These are phyloP conservation scores for Limnodromus scolopaceus DNA, from an alignment of 2,797 vertebrate species.

Conservation along the genomic window DNA sequence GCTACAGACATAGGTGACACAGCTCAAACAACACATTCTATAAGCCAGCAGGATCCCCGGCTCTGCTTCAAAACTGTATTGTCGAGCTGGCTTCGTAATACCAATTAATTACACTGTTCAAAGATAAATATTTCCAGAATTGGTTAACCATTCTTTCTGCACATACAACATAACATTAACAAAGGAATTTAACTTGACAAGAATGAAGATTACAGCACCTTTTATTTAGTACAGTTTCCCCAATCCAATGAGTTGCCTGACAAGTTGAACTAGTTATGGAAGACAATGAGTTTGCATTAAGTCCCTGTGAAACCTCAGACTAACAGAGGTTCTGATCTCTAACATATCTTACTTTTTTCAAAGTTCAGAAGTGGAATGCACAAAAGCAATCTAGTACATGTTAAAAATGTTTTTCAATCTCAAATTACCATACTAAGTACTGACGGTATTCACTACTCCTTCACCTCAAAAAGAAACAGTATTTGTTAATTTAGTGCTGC, in stretches of 20 bases:
- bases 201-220: constrained; percentile 67
- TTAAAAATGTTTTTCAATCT: constrained; percentile 4
- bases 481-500: not conserved
- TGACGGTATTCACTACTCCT: not conserved
- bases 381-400: constrained; percentile 38
- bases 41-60: not conserved
- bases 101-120: not conserved
- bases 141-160: not conserved
- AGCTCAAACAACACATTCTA: not conserved
- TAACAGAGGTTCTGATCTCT: not conserved
- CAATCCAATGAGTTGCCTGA: constrained; percentile 49
- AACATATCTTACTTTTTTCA: not conserved
- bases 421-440: not conserved
- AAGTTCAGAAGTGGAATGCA: constrained; percentile 21
- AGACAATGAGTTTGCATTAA: constrained; percentile 39
- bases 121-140: not conserved
- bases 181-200: constrained; percentile 62
- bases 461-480: not conserved
- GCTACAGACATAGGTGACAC: not conserved
- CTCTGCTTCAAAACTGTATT: not conserved
- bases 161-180: not conserved
- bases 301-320: constrained; percentile 39
- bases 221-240: constrained; percentile 67
- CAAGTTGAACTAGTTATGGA: constrained; percentile 57
- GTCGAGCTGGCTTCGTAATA: not conserved